phyloP scores from a whole-genome alignment of 2,113 vertebrate genomes.

The Petroica traversi region DNA sequence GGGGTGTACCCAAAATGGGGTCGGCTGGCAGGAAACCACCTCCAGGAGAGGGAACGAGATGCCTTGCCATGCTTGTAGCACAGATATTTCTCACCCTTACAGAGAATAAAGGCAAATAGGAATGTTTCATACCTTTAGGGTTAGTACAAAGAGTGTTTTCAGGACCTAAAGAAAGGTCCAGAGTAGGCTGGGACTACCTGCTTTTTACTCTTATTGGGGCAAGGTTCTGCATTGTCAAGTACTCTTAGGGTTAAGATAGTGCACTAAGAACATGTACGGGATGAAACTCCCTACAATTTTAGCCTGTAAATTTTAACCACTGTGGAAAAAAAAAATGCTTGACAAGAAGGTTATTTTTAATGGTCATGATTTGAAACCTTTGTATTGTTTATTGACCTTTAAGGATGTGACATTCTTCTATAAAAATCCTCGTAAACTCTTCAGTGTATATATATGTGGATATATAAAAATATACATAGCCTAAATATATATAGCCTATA shows the following conservation, averaged over 20 bases:
- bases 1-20: neutral
- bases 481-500: constrained; percentile 27
- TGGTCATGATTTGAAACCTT: neutral
- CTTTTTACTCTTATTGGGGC: neutral
- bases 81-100: neutral
- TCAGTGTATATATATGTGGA: neutral
- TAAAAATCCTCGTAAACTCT: constrained; percentile 40
- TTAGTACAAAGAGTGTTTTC: neutral
- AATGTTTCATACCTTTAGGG: neutral
- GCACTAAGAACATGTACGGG: neutral
- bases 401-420: constrained; percentile 27
- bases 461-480: constrained; percentile 17
- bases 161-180: neutral
- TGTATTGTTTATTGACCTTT: constrained; percentile 23
- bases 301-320: neutral
- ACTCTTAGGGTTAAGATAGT: neutral
- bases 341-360: neutral
- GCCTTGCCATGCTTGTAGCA: neutral
- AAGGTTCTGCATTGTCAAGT: neutral
- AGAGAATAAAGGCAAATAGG: neutral
- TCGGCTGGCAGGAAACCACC: neutral
- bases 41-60: neutral
- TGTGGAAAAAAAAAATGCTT: neutral
- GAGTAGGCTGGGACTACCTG: neutral
- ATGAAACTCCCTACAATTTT: neutral